Base-by-base conservation (phyloP, 2,797 vertebrate species). In the Takifugu rubripes region DNA sequence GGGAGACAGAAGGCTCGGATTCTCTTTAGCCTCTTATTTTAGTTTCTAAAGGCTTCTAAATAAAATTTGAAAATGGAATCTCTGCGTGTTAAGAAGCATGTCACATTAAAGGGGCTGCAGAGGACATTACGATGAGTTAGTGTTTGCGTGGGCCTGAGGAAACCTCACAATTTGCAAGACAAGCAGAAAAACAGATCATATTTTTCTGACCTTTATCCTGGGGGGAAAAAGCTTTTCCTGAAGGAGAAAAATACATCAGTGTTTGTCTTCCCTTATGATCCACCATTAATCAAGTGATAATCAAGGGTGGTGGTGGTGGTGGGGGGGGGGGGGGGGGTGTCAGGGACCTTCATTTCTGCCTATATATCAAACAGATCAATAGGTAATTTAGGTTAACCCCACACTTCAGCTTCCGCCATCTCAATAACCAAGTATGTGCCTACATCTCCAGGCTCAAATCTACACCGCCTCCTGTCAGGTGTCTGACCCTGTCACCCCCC, bases 1-100 rank as follows among this genome's bases (percentile, higher is more conserved):
- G 3, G 61, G 46, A 59, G 61, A 68, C 80, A 68, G 61, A 75
- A 79, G 79, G 63, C 60, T 57, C 49, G 1, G 25, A 52, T 52
- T 14, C 46, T 2, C 33, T 75, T 66, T 64, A 48, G 48, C 52
- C 47, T 61, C 54, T 68, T 64, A 2, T 2, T 71, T 57, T 57
- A 52, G 49, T 56, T 33, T 56, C 10, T 44, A 49, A 24, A 48
- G 31, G 43, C 49, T 52, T 60, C 53, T 68, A 26, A 11, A 12
- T 29, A 59, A 65, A 43, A 25, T 50, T 27, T 27, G 21, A 36
- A 64, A 55, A 55, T 25, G 24, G 40, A 31, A 6, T 17, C 16
- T 56, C 15, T 59, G 15, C 47, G 8, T 47, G 5, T 6, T 31
- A 6, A 31, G 29, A 8, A 9, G 29, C 29, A 3, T 27, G 31